Base-by-base conservation (phyloP, 2,888 invertebrate genomes). In the Onthophagus sagittarius region DNA sequence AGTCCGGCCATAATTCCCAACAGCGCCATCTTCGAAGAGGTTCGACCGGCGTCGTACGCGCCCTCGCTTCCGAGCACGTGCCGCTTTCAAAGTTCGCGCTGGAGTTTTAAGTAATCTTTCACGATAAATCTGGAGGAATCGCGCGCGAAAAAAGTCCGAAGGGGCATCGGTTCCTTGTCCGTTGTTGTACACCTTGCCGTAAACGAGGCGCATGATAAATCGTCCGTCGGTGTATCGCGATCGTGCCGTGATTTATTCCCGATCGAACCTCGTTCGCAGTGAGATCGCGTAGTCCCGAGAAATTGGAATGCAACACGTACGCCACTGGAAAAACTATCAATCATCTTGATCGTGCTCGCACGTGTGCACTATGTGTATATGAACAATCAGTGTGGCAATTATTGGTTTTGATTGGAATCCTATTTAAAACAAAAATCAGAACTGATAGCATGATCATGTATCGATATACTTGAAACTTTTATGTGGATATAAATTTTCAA, bases 51-150 rank as follows among this genome's bases (percentile, higher is more conserved):
- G 15, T 67, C 67, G 23, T 23, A 23, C 23, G 1, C 67, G 67
- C 67, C n/a, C 67, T n/a, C n/a, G 23, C 32, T 67, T 67, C 67
- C 67, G 2, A 6, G 31, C 23, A 31, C 67, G 31, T 23, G 9
- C n/a, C 67, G 23, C 67, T 67, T 15, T n/a, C 23, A 67, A 23
- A 32, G 67, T 67, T 15, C 32, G 31, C 67, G 67, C 62, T 62
- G 31, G 67, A 73, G 73, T 73, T 73, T 73, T 73, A 73, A 73
- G 73, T 73, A 73, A 73, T 73, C 73, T 73, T 67, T 71, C 63
- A 67, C 71, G 73, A 73, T 73, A 71, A 73, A 73, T 73, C 67
- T 53, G 39, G 11, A 53, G 39, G 39, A 53, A 53, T 53, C 39
- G 39, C 39, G 39, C 23, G 23, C 23, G 39, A 53, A 53, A 53